Percentiles rank a stretch among this genome's conserved stretches.
Evolutionary conservation across 2,888 invertebrate genomes (phyloP).

Genomic region (Xylocampa areola): DNA sequence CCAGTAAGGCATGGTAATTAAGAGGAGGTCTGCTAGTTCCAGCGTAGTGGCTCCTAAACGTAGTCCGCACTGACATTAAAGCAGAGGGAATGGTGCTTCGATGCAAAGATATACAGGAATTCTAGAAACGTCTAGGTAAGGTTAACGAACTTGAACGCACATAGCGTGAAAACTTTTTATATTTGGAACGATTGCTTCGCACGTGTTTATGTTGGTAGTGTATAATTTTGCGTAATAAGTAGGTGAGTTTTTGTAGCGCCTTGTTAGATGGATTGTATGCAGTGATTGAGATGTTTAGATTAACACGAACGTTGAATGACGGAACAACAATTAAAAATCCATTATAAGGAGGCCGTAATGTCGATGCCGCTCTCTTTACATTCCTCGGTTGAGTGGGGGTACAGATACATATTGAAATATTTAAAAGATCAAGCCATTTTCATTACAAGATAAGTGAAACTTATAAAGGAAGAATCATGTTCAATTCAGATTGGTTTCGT

Average conservation of each 20-base stretch:
- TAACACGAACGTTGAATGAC: constrained; percentile 44
- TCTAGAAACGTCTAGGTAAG: constrained; percentile 57
- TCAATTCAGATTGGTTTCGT: no score
- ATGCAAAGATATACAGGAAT: constrained; percentile 52
- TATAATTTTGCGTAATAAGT: constrained; percentile 57
- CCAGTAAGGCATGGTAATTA: constrained; percentile 80
- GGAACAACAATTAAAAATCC: constrained; percentile 48
- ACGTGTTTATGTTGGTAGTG: constrained; percentile 48
- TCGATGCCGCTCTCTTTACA: constrained; percentile 14
- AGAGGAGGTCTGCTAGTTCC: constrained; percentile 72
- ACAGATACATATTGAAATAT: background rate
- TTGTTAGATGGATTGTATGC: constrained; percentile 48
- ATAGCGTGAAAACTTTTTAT: constrained; percentile 59
- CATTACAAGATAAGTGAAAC: background rate
- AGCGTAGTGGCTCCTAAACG: constrained; percentile 71
- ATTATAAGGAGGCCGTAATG: constrained; percentile 24
- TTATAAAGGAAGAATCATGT: no score
- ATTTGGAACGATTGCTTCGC: constrained; percentile 50
- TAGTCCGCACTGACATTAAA: constrained; percentile 72
- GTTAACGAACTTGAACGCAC: constrained; percentile 55
- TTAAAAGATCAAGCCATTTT: background rate
- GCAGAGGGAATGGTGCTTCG: constrained; percentile 67
- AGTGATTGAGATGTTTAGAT: constrained; percentile 52
- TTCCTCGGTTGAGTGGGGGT: constrained; percentile 1
- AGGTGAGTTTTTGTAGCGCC: constrained; percentile 48